Evolutionary conservation across 2,888 invertebrate species (phyloP).

Genomic region (Clostera curtula): DNA sequence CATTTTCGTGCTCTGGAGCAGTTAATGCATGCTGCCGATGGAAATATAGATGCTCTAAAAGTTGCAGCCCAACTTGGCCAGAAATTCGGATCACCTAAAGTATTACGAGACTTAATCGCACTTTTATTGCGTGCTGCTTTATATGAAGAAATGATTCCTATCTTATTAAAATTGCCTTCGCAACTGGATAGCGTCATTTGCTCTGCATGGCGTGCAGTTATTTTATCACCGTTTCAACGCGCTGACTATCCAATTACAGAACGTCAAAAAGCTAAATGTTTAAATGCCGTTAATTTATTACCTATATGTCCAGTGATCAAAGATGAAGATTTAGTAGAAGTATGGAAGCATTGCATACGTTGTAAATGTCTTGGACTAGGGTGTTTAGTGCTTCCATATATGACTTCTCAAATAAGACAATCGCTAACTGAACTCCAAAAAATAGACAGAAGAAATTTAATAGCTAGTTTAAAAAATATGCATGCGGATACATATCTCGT

Average conservation of each 20-base stretch:
- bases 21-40: constrained; percentile 43
- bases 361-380: constrained; percentile 61
- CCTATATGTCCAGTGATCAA: constrained; percentile 60
- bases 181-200: constrained; percentile 48
- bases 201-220: constrained; percentile 58
- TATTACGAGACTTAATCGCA: constrained; percentile 43
- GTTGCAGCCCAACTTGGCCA: constrained; percentile 46
- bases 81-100: constrained; percentile 44
- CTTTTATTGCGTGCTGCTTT: constrained; percentile 43
- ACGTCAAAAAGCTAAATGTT: constrained; percentile 56
- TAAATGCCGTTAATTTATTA: constrained; percentile 58
- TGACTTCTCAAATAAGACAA: constrained; percentile 50
- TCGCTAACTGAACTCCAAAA: constrained; percentile 51
- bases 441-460: constrained; percentile 60
- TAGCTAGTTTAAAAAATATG: constrained; percentile 62
- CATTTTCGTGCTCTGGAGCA: constrained; percentile 56
- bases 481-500: constrained; percentile 61
- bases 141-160: constrained; percentile 55
- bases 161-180: constrained; percentile 44
- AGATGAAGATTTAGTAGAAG: constrained; percentile 59
- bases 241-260: constrained; percentile 68
- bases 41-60: constrained; percentile 49
- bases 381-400: constrained; percentile 62
- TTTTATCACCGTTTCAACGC: constrained; percentile 59
- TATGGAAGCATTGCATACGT: constrained; percentile 65